A percentile compares a stretch with the other conserved stretches of the same genome.
These are phyloP conservation scores for Drosophila guanche DNA, from an alignment of 1,140 invertebrate species.

Conservation along the genomic window DNA sequence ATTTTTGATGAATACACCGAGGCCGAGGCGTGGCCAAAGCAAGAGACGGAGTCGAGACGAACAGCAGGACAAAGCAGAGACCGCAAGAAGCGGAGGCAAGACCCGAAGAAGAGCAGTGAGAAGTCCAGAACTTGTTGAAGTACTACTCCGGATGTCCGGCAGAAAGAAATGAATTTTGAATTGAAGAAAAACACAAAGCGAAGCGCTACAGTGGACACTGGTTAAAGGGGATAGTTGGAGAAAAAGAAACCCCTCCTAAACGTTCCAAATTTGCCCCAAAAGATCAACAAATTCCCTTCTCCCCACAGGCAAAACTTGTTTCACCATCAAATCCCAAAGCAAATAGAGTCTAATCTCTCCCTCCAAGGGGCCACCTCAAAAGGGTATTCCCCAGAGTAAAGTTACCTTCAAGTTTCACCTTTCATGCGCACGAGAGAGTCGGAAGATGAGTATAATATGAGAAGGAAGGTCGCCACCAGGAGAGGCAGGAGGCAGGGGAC, in stretches of 20 bases:
- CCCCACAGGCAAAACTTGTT: constrained; percentile 32
- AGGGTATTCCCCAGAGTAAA: constrained; percentile 1
- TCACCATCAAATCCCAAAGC: constrained; percentile 27
- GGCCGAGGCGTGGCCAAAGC: constrained; percentile 62
- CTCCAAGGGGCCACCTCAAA: no score
- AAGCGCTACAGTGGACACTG: neutral
- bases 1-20: constrained; percentile 81
- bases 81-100: constrained; percentile 32
- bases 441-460: neutral
- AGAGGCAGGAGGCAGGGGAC: neutral
- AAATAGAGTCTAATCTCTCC: no score
- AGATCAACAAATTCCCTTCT: neutral
- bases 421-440: constrained; percentile 19
- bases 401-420: constrained; percentile 57
- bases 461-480: no score
- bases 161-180: no score
- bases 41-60: constrained; percentile 37
- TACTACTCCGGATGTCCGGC: constrained; percentile 67
- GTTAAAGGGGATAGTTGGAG: neutral
- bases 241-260: no score
- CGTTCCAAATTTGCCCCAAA: neutral
- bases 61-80: constrained; percentile 21
- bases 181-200: no score
- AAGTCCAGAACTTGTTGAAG: constrained; percentile 18
- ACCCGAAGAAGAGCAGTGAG: no score